phyloP scores from a whole-genome alignment of 2,888 invertebrate genomes.

The Yponomeuta cagnagella region DNA sequence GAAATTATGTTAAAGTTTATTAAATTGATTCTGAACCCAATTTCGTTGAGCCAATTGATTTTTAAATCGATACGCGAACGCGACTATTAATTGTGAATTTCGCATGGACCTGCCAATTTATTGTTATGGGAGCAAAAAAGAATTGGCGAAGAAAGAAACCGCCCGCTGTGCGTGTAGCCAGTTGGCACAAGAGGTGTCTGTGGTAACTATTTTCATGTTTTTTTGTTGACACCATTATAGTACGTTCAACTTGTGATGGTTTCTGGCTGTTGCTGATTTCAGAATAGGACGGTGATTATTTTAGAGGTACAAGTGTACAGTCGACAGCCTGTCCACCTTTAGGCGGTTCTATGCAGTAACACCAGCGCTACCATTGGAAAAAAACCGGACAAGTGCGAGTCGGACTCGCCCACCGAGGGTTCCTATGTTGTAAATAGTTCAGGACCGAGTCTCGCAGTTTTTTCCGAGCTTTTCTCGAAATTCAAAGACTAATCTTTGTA shows the following conservation, averaged over 20 bases:
- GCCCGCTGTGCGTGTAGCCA: neutral
- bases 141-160: neutral
- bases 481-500: no score
- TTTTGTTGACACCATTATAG: neutral
- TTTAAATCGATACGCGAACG: neutral
- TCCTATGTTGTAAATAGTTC: no score
- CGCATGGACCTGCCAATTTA: neutral
- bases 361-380: no score
- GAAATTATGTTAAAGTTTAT: neutral
- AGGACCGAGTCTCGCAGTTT: no score
- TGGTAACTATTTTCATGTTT: neutral
- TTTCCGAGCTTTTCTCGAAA: no score
- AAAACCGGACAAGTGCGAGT: no score
- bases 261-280: neutral
- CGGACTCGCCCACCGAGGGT: no score
- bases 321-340: no score
- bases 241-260: neutral
- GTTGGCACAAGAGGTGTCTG: neutral
- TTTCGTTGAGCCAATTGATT: neutral
- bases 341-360: no score
- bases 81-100: conserved; percentile 2
- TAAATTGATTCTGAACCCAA: conserved; percentile 3
- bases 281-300: neutral
- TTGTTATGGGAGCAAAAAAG: conserved; percentile 1
- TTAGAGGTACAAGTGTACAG: no score